A percentile compares a stretch with the other conserved stretches of the same genome.
Conservation (phyloP, 64 coral and sea anemone genomes). For the Stylophora pistillata region DNA sequence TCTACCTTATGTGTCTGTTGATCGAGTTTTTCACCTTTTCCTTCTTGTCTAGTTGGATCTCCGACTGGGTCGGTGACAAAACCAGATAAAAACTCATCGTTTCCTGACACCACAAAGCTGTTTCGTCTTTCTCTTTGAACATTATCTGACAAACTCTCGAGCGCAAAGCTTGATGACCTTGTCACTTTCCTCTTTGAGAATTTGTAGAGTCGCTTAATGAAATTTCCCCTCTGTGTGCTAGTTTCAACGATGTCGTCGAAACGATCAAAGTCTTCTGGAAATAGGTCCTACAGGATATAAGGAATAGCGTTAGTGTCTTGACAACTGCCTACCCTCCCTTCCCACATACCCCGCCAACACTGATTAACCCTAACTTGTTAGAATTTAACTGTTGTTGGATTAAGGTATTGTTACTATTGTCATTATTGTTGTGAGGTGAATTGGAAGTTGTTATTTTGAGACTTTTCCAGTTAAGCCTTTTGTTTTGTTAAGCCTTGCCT, state of each 20-base stretch:
- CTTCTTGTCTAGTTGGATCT: background rate
- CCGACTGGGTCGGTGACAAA: background rate
- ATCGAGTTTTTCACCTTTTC: background rate
- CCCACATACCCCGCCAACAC: too few relatives aligned
- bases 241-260: conserved; percentile 36
- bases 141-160: conserved; percentile 1
- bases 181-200: conserved; percentile 80
- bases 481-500: too few relatives aligned
- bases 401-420: too few relatives aligned
- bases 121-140: background rate
- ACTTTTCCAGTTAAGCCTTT: too few relatives aligned
- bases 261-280: background rate
- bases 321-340: too few relatives aligned
- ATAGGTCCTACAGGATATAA: background rate
- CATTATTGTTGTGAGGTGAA: too few relatives aligned
- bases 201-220: conserved; percentile 79
- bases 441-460: too few relatives aligned
- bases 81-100: conserved; percentile 38
- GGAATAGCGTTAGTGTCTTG: background rate
- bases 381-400: too few relatives aligned
- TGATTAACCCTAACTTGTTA: too few relatives aligned
- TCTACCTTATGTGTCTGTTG: background rate
- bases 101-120: conserved; percentile 37
- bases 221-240: conserved; percentile 39
- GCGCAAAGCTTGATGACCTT: conserved; percentile 73